Conservation (phyloP, 2,797 vertebrate species). For the Danio kyathit region DNA sequence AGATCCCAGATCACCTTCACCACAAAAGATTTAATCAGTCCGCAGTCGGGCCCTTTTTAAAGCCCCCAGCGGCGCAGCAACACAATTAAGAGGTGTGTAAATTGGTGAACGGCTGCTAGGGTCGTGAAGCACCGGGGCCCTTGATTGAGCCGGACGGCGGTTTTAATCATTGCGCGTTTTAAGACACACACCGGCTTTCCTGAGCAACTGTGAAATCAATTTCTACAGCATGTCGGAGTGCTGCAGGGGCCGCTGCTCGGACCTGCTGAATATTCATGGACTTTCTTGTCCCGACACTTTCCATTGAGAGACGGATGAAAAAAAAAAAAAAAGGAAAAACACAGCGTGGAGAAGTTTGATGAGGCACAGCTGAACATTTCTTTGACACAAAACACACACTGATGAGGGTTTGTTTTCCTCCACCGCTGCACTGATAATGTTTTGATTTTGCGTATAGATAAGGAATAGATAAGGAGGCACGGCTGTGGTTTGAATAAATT, state of each 20-base stretch:
- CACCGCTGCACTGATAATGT: not conserved
- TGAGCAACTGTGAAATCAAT: constrained; percentile 74
- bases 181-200: constrained; percentile 64
- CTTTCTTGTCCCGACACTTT: constrained; percentile 19
- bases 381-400: not conserved
- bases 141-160: constrained; percentile 72
- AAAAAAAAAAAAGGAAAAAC: constrained; percentile 13
- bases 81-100: constrained; percentile 57
- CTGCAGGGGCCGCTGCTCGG: constrained; percentile 52
- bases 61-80: constrained; percentile 65
- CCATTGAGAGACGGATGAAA: constrained; percentile 23
- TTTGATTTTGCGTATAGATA: not conserved
- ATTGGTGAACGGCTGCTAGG: constrained; percentile 56
- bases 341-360: constrained; percentile 8
- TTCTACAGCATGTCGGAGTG: constrained; percentile 59
- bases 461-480: not conserved
- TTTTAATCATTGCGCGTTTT: constrained; percentile 79
- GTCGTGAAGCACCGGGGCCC: constrained; percentile 62
- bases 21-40: constrained; percentile 94
- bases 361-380: constrained; percentile 2
- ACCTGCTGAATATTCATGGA: constrained; percentile 59
- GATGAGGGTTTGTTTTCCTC: constrained; percentile 9
- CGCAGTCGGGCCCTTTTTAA: constrained; percentile 46
- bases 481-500: not conserved
- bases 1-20: constrained; percentile 80